Base-by-base conservation (phyloP, 2,113 vertebrate genomes). In the Eulemur macaco region DNA sequence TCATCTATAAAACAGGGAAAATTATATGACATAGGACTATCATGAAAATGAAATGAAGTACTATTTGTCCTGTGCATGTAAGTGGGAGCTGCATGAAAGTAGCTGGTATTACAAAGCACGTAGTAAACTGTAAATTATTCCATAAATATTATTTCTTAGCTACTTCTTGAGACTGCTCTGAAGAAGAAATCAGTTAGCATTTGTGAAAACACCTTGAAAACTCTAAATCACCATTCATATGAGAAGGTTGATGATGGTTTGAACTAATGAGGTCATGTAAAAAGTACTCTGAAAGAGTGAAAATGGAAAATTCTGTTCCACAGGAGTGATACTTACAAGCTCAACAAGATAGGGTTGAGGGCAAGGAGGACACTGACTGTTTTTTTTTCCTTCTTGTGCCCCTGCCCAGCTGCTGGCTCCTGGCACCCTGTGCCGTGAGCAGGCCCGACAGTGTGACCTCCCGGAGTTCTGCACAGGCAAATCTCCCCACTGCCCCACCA, bases 391-490 rank as follows among this genome's bases (percentile, higher is more conserved):
- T 11, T 54, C 3, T 93, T 14, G 0, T 94, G 69, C 91, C 88
- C 82, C 37, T 63, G 54, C 98, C 85, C 50, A 99, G 99, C 96
- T 99, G 97, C 98, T 99, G 97, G 98, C 98, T 83, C 99, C 99
- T 0, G 99, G 99, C 52, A 99, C 98, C 45, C 96, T 98, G 96
- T 99, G 99, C 97, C 99, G 99, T 0, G 94, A 98, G 54, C 96
- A 98, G 0, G 99, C 99, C 0, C 99, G 99, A 37, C 98, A 98
- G 21, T 99, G 99, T 96, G 99, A 99, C 97, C 99, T 99, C 47
- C 99, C 99, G 0, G 99, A 99, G 96, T 99, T 99, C 96, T 99
- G 99, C 91, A 99, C 99, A 0, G 99, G 99, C 50, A 98, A 98
- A 95, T 99, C 99, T 0, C 97, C 99, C 3, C 99, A 99, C 60